Percentiles rank a stretch among this genome's conserved stretches.
Evolutionary conservation across 2,113 vertebrate genomes (phyloP).

Genomic region (Alexandromys fortis): DNA sequence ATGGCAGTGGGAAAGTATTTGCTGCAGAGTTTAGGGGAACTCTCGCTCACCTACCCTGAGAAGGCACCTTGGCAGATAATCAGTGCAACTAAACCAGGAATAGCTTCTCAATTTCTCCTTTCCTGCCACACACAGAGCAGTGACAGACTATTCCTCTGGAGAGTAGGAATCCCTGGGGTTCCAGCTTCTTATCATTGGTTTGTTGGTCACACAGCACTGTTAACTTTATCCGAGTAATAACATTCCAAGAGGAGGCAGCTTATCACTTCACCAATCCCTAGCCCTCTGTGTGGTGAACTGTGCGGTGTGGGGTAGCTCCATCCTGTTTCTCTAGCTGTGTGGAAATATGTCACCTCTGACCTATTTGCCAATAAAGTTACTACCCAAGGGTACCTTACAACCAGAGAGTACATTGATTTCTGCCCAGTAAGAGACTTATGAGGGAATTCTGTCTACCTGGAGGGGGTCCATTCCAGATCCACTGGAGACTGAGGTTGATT

Average conservation of each 20-base stretch:
- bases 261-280: not conserved
- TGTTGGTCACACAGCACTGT: not conserved
- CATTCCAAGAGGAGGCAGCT: not conserved
- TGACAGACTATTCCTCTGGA: not conserved
- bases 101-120: not conserved
- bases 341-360: not conserved
- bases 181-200: not conserved
- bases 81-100: not conserved
- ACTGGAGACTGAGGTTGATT: conserved; percentile 52
- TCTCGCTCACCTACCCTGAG: not conserved
- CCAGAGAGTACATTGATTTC: conserved; percentile 22
- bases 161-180: not conserved
- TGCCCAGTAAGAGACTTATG: not conserved
- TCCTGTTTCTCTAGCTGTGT: not conserved
- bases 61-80: not conserved
- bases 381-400: conserved; percentile 47
- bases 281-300: not conserved
- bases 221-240: not conserved
- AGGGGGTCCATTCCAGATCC: conserved; percentile 39
- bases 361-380: not conserved
- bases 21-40: not conserved
- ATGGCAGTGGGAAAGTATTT: conserved; percentile 51
- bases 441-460: not conserved
- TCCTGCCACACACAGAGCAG: not conserved
- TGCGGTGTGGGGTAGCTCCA: not conserved